Percentiles rank a stretch among this genome's conserved stretches.
Conservation (phyloP, 2,888 invertebrate species). For the Limnephilus marmoratus region DNA sequence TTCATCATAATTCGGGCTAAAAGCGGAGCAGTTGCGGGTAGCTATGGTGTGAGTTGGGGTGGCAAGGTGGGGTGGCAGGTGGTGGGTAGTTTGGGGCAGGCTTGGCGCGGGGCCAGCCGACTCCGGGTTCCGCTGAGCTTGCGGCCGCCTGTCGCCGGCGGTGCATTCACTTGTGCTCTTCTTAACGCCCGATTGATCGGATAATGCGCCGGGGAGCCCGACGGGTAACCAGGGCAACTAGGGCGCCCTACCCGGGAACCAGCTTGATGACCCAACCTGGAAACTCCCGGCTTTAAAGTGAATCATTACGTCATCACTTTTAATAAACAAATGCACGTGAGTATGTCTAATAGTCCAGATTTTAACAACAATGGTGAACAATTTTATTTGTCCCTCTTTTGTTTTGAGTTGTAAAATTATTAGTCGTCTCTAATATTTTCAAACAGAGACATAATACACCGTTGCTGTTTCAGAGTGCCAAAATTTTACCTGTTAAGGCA, state of each 20-base stretch:
- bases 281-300: not conserved
- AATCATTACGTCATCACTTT: not conserved
- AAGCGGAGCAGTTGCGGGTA: not conserved
- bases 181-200: slow-evolving; percentile 54
- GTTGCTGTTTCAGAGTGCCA: too few species aligned
- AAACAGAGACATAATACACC: too few species aligned
- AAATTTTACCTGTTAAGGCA: too few species aligned
- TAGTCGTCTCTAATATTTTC: too few species aligned
- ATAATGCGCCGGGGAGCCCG: slow-evolving; percentile 32
- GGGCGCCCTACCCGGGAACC: too few species aligned
- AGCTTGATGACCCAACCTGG: too few species aligned
- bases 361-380: too few species aligned
- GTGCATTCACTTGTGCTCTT: slow-evolving; percentile 56
- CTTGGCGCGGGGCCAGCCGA: slow-evolving; percentile 49
- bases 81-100: slow-evolving; percentile 16
- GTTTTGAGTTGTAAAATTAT: too few species aligned
- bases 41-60: not conserved
- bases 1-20: not conserved
- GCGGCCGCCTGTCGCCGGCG: slow-evolving; percentile 54
- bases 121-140: slow-evolving; percentile 43
- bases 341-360: too few species aligned
- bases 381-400: too few species aligned
- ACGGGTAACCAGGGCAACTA: not conserved
- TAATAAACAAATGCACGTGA: not conserved
- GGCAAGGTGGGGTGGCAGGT: not conserved